These are phyloP conservation scores for Dichetophora obliterata DNA, from an alignment of 2,888 invertebrate species.

Conservation along the genomic window DNA sequence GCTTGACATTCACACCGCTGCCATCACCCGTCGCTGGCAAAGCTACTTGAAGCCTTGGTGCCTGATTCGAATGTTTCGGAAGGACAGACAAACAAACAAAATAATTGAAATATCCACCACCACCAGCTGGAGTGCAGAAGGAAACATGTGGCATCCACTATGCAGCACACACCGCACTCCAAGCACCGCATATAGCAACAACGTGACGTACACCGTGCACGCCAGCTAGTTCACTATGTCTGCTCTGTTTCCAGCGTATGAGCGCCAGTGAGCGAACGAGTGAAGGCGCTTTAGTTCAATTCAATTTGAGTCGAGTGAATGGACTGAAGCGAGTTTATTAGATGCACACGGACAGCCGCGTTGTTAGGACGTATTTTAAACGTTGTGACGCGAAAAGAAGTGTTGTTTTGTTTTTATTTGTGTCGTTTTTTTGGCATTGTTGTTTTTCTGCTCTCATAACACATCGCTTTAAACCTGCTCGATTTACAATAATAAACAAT, in stretches of 20 bases:
- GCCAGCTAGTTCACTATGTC: slow-evolving; percentile 20
- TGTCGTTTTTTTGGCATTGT: slow-evolving; percentile 26
- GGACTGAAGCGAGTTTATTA: slow-evolving; percentile 69
- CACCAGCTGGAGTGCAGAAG: not conserved
- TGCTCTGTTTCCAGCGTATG: slow-evolving; percentile 32
- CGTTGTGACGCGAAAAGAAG: slow-evolving; percentile 33
- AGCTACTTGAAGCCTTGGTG: slow-evolving; percentile 26
- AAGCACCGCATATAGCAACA: slow-evolving; percentile 29
- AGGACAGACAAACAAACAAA: slow-evolving; percentile 30
- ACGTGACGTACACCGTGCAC: slow-evolving; percentile 19
- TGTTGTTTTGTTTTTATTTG: slow-evolving; percentile 33
- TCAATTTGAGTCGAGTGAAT: slow-evolving; percentile 57
- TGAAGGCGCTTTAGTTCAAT: slow-evolving; percentile 20
- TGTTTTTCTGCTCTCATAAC: not conserved
- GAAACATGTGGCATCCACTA: slow-evolving; percentile 33
- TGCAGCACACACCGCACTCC: slow-evolving; percentile 28
- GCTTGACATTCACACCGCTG: slow-evolving; percentile 21
- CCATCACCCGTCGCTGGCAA: slow-evolving; percentile 3
- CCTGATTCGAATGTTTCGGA: not conserved
- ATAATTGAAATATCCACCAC: slow-evolving; percentile 40
- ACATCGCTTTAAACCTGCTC: slow-evolving; percentile 5
- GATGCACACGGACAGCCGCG: slow-evolving; percentile 70
- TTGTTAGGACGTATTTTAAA: slow-evolving; percentile 67
- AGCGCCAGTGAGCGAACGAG: slow-evolving; percentile 42
- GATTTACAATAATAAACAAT: slow-evolving; percentile 5